phyloP scores from a whole-genome alignment of 2,797 vertebrate genomes.

The Salmo trutta region DNA sequence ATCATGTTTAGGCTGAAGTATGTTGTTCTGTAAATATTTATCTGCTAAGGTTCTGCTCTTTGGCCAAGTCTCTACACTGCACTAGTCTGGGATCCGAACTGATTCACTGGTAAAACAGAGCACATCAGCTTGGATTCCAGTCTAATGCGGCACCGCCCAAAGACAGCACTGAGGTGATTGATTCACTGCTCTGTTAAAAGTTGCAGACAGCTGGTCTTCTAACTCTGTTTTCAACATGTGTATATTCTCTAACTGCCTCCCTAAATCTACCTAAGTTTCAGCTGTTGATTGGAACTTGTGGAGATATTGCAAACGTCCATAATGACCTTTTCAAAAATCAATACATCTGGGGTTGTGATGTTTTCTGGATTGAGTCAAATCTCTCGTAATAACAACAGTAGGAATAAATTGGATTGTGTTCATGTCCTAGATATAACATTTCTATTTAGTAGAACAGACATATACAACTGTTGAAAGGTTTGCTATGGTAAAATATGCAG shows the following conservation, averaged over 20 bases:
- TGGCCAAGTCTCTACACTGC: not conserved
- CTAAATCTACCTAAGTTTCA: not conserved
- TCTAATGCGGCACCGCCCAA: not conserved
- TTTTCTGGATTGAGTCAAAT: no score
- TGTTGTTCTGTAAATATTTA: constrained; percentile 4
- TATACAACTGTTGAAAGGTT: no score
- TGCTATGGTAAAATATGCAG: no score
- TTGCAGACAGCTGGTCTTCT: not conserved
- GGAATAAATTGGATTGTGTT: no score
- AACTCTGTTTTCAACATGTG: not conserved
- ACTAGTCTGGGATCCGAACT: not conserved
- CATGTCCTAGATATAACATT: no score
- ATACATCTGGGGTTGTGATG: no score
- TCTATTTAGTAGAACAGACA: no score
- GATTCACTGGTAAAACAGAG: not conserved
- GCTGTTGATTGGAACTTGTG: no score
- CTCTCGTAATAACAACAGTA: no score
- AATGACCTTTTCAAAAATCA: no score
- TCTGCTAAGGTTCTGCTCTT: constrained; percentile 8
- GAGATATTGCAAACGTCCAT: no score
- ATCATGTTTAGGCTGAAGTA: constrained; percentile 5
- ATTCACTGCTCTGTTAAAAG: not conserved
- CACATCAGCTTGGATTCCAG: not conserved
- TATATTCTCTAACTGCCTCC: not conserved
- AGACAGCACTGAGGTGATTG: not conserved